Percentiles rank a stretch among this genome's conserved stretches.
These are phyloP conservation scores for Nowickia ferox DNA, from an alignment of 2,888 invertebrate genomes.

Conservation along the genomic window DNA sequence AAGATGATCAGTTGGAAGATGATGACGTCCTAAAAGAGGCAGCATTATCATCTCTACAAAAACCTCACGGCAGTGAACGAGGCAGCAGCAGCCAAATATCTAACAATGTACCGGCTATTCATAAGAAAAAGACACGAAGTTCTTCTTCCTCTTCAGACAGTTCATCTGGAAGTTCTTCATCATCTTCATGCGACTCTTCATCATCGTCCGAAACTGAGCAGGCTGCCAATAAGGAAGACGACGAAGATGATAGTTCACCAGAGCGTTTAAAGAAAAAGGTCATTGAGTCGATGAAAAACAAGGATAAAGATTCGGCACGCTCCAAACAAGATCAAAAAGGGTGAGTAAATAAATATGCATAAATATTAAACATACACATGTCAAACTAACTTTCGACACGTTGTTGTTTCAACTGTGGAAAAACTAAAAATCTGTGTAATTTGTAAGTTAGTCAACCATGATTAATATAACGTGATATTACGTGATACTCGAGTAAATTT, in stretches of 20 bases:
- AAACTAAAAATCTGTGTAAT: no score
- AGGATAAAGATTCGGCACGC: slow-evolving; percentile 74
- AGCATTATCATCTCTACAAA: slow-evolving; percentile 55
- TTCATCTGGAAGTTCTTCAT: slow-evolving; percentile 76
- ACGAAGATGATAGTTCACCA: slow-evolving; percentile 80
- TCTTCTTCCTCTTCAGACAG: slow-evolving; percentile 72
- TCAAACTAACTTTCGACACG: no score
- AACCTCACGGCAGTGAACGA: slow-evolving; percentile 41
- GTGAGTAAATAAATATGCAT: slow-evolving; percentile 59
- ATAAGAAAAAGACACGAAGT: slow-evolving; percentile 69
- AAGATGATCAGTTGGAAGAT: slow-evolving; percentile 73
- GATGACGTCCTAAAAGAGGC: slow-evolving; percentile 65
- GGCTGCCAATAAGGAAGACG: slow-evolving; percentile 71
- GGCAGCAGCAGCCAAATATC: background rate
- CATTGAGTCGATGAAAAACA: slow-evolving; percentile 82
- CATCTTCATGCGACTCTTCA: slow-evolving; percentile 76
- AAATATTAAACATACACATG: no score
- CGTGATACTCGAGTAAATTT: no score
- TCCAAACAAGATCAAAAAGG: slow-evolving; percentile 56
- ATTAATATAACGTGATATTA: no score
- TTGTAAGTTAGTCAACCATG: no score
- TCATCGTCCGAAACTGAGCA: slow-evolving; percentile 76
- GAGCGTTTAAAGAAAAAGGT: slow-evolving; percentile 82
- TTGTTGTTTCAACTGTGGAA: no score
- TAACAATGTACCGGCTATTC: background rate